phyloP scores from a whole-genome alignment of 2,113 vertebrate genomes.

The Sminthopsis crassicaudata region DNA sequence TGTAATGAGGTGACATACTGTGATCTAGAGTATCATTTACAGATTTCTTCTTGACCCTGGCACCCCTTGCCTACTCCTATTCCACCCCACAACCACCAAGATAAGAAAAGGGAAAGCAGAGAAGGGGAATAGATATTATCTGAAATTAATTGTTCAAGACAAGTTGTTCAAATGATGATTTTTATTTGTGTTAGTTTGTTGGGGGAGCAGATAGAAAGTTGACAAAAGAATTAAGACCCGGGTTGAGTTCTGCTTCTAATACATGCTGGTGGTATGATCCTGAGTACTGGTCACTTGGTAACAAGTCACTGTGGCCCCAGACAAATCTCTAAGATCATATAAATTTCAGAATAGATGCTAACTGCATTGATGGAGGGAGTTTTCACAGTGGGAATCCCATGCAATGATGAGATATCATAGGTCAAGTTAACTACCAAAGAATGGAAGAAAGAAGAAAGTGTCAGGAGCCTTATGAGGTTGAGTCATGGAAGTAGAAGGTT shows the following conservation, averaged over 20 bases:
- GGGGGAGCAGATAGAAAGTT: not conserved
- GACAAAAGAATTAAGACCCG: not conserved
- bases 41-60: not conserved
- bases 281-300: not conserved
- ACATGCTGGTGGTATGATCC: too few species aligned
- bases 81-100: not conserved
- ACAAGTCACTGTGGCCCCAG: too few species aligned
- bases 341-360: not conserved
- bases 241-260: not conserved
- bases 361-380: not conserved
- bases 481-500: not conserved
- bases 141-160: not conserved
- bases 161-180: not conserved
- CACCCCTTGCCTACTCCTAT: not conserved
- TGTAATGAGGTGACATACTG: not conserved
- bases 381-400: not conserved
- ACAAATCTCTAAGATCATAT: not conserved
- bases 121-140: not conserved
- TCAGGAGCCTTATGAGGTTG: not conserved
- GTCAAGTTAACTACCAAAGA: not conserved
- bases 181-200: not conserved
- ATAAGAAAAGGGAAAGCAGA: not conserved
- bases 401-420: not conserved
- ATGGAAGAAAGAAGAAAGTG: not conserved
- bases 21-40: not conserved